Base-by-base conservation (phyloP, 2,113 vertebrate genomes). In the Etheostoma spectabile region DNA sequence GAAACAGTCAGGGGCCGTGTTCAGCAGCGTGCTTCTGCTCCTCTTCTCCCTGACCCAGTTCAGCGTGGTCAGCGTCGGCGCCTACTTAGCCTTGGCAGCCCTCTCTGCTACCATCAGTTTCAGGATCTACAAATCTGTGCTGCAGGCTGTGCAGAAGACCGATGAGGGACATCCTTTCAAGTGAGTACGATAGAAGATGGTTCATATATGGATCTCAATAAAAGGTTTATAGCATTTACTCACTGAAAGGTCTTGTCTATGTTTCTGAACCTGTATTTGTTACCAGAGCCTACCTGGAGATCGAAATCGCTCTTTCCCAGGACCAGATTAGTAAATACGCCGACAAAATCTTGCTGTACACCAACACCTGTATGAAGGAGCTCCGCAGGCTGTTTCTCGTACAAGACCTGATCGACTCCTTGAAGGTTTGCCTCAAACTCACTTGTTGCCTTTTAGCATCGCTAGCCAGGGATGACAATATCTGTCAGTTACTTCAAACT, bases 1-100 rank as follows among this genome's bases (percentile, higher is more conserved):
- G 93, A 99, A 98, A 95, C 97, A 98, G 95, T 97, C 98, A 0
- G 97, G 96, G 4, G 96, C 98, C 0, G 93, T 98, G 88, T 99
- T 99, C 0, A 97, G 98, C 91, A 97, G 98, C 79, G 94, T 96
- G 86, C 95, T 99, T 76, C 93, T 99, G 92, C 96, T 99, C 85
- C 97, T 99, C 79, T 99, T 99, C 95, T 99, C 98, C 57, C 96
- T 99, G 94, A 99, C 97, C 84, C 98, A 99, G 94, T 99, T 99
- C 96, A 99, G 98, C 6, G 98, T 99, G 0, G 97, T 99, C 94
- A 99, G 98, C 0, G 98, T 99, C 0, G 95, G 97, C 27, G 98
- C 98, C 46, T 99, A 99, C 95, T 94, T 99, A 86, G 97, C 97
- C 73, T 96, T 99, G 1, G 98, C 98, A 0, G 96, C 97, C 7